These are phyloP conservation scores for Argentina silus DNA, from an alignment of 2,797 vertebrate species.

Conservation along the genomic window DNA sequence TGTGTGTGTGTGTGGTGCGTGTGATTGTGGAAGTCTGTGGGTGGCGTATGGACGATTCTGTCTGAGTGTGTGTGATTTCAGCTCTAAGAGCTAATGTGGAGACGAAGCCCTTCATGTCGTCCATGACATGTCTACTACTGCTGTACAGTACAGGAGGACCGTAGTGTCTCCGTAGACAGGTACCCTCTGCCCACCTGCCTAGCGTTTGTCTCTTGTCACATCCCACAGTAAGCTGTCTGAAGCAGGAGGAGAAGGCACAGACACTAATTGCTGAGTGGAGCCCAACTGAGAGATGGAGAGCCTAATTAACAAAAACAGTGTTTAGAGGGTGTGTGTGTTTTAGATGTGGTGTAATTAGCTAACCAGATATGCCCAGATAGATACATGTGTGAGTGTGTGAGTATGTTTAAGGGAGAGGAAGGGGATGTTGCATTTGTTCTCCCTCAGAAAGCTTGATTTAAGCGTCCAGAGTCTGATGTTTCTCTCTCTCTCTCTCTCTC, in stretches of 20 bases:
- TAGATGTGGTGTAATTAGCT: conserved; percentile 3
- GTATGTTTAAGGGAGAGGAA: not conserved
- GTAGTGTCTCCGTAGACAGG: not conserved
- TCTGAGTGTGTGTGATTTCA: not conserved
- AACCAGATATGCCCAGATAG: not conserved
- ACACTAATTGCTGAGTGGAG: conserved; percentile 53
- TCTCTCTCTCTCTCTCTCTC: not conserved
- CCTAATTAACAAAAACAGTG: conserved; percentile 39
- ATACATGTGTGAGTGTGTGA: not conserved
- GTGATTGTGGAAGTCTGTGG: not conserved
- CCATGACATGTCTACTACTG: conserved; percentile 44
- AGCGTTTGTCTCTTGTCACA: conserved; percentile 5
- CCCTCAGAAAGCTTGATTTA: not conserved
- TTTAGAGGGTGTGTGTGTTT: conserved; percentile 41
- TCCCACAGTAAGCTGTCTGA: not conserved
- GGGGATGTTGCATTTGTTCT: not conserved
- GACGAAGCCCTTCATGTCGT: conserved; percentile 42
- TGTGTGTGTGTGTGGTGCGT: not conserved
- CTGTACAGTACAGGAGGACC: conserved; percentile 37
- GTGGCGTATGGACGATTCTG: conserved; percentile 5
- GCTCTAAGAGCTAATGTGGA: conserved; percentile 47
- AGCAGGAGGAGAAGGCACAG: conserved; percentile 30
- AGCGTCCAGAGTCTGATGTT: not conserved
- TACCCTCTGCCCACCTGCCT: not conserved
- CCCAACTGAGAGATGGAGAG: conserved; percentile 56